Evolutionary conservation across 2,113 vertebrate species (phyloP).

Genomic region (Seriola quinqueradiata): DNA sequence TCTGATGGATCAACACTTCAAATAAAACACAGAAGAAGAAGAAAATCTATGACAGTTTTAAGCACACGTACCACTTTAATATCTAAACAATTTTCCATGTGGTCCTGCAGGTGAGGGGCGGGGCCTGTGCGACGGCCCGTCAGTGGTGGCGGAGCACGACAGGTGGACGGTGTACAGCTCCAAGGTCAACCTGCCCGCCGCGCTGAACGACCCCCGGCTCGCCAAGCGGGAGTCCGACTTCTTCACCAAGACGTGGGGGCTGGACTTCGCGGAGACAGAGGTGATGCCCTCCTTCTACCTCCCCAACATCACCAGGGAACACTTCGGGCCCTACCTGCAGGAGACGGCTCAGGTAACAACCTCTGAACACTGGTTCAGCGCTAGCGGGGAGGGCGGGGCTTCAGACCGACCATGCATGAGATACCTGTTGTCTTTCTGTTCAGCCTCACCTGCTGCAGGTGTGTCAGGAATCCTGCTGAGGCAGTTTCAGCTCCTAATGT

Average conservation of each 20-base stretch:
- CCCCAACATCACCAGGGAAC: constrained; percentile 93
- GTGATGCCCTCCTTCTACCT: constrained; percentile 96
- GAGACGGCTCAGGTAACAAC: constrained; percentile 90
- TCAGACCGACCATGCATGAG: no score
- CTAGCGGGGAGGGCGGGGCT: no score
- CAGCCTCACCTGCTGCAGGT: no score
- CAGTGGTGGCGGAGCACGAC: constrained; percentile 94
- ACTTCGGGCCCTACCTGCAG: constrained; percentile 93
- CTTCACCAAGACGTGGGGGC: constrained; percentile 99
- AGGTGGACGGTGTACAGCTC: constrained; percentile 98
- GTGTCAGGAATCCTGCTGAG: no score
- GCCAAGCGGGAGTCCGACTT: constrained; percentile 99
- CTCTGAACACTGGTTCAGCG: background rate
- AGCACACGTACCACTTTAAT: no score
- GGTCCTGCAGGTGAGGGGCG: constrained; percentile 84
- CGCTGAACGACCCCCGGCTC: constrained; percentile 96
- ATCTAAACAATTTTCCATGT: constrained; percentile 32
- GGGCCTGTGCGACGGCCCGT: constrained; percentile 90
- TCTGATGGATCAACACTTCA: no score
- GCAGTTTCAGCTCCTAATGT: no score
- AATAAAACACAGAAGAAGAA: no score
- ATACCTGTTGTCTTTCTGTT: no score
- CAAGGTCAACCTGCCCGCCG: constrained; percentile 98
- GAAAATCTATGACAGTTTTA: no score
- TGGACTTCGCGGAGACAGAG: constrained; percentile 96